These are phyloP conservation scores for Spilogale gracilis DNA, from an alignment of 2,113 vertebrate species.

Conservation along the genomic window DNA sequence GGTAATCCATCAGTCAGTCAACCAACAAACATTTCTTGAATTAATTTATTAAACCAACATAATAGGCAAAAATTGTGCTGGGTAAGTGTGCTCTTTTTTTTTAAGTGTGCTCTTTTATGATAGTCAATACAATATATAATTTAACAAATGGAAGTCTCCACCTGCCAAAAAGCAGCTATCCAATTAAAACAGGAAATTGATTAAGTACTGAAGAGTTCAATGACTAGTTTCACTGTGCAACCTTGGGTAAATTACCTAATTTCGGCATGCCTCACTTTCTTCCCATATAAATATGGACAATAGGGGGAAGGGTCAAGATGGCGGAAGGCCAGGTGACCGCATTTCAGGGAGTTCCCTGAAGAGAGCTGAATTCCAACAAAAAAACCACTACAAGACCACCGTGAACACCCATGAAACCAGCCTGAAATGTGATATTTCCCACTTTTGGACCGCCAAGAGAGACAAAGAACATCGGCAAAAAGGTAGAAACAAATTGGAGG, in stretches of 20 bases:
- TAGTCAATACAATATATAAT: constrained; percentile 84
- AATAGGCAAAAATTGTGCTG: constrained; percentile 80
- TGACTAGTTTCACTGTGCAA: constrained; percentile 74
- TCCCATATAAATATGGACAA: too few species aligned
- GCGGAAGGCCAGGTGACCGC: too few species aligned
- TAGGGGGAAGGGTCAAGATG: too few species aligned
- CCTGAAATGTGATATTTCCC: too few species aligned
- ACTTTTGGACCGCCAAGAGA: too few species aligned
- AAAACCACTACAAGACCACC: too few species aligned
- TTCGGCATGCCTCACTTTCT: not conserved
- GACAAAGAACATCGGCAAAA: too few species aligned
- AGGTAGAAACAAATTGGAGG: too few species aligned
- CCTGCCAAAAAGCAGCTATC: constrained; percentile 74
- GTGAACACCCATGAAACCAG: too few species aligned
- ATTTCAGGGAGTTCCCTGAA: too few species aligned
- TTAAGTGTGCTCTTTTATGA: constrained; percentile 83
- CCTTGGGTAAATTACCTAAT: constrained; percentile 26
- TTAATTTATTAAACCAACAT: constrained; percentile 73
- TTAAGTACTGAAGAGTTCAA: constrained; percentile 61
- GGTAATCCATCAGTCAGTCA: constrained; percentile 55
- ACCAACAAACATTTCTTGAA: constrained; percentile 27
- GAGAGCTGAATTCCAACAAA: too few species aligned
- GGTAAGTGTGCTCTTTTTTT: constrained; percentile 82
- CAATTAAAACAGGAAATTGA: constrained; percentile 53
- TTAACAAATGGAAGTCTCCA: constrained; percentile 83